These are phyloP conservation scores for Theonella swinhoei DNA, from an alignment of 37 sponge, comb jelly and placozoan genomes.

Conservation along the genomic window DNA sequence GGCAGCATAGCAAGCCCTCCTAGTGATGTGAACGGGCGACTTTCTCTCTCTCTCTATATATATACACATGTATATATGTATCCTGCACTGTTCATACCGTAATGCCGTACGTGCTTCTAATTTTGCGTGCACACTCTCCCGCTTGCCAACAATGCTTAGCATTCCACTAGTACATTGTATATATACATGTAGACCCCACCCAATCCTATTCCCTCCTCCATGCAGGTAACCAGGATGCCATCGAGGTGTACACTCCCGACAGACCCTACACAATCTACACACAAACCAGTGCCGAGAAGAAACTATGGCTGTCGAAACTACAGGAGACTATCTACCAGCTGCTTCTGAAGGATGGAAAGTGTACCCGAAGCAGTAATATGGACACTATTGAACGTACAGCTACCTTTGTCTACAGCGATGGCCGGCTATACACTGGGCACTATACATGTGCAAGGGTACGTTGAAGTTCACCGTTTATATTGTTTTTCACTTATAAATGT, in stretches of 20 bases:
- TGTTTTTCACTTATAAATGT: neutral
- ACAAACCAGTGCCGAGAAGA: constrained; percentile 80
- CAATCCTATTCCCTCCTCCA: too few species aligned
- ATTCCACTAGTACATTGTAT: too few species aligned
- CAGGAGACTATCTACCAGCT: constrained; percentile 71
- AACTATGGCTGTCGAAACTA: constrained; percentile 82
- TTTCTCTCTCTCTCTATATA: too few species aligned
- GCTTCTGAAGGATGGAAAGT: constrained; percentile 32
- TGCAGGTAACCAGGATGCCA: constrained; percentile 78
- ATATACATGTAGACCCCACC: too few species aligned
- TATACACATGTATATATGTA: too few species aligned
- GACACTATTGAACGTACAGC: constrained; percentile 48
- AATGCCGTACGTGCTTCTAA: too few species aligned
- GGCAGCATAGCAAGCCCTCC: too few species aligned
- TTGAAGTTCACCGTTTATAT: neutral
- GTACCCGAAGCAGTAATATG: neutral
- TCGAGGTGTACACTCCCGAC: constrained; percentile 91
- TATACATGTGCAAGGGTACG: constrained; percentile 64
- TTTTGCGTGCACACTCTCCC: too few species aligned
- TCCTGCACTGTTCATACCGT: too few species aligned
- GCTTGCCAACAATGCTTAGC: too few species aligned
- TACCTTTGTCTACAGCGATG: constrained; percentile 63
- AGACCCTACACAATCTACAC: constrained; percentile 91
- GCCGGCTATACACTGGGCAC: constrained; percentile 68
- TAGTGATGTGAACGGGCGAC: too few species aligned